These are phyloP conservation scores for Metalampra italica DNA, from an alignment of 2,888 invertebrate genomes.

Conservation along the genomic window DNA sequence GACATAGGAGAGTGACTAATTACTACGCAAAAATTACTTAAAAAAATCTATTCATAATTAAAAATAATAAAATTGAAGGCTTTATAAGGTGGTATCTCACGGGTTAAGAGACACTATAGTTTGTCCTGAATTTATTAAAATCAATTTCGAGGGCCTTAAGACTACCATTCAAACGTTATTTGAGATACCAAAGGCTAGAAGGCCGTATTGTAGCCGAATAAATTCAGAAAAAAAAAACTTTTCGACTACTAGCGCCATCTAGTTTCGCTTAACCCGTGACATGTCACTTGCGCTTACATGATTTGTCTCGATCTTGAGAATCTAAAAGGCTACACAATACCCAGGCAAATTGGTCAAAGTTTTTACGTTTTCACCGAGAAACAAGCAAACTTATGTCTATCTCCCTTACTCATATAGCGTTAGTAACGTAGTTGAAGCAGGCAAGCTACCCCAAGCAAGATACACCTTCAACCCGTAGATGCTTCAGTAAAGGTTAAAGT, in stretches of 20 bases:
- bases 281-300: conserved; percentile 72
- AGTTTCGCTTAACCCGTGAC: too few relatives aligned
- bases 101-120: too few relatives aligned
- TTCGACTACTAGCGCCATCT: too few relatives aligned
- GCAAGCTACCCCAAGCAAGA: conserved; percentile 60
- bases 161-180: too few relatives aligned
- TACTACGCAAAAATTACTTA: conserved; percentile 56
- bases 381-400: conserved; percentile 67
- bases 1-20: conserved; percentile 31
- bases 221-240: too few relatives aligned
- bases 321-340: conserved; percentile 76
- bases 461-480: conserved; percentile 41
- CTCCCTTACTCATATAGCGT: conserved; percentile 53
- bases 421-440: conserved; percentile 45
- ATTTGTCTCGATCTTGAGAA: conserved; percentile 66
- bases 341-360: conserved; percentile 78
- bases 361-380: conserved; percentile 61
- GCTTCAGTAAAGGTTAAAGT: conserved; percentile 16
- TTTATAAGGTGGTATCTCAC: too few relatives aligned
- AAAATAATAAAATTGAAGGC: conserved; percentile 52
- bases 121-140: too few relatives aligned
- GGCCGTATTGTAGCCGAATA: too few relatives aligned
- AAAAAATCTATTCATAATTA: conserved; percentile 55
- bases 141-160: too few relatives aligned
- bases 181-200: too few relatives aligned